Evolutionary conservation across 2,797 vertebrate genomes (phyloP).

Genomic region (Peromyscus aztecus): DNA sequence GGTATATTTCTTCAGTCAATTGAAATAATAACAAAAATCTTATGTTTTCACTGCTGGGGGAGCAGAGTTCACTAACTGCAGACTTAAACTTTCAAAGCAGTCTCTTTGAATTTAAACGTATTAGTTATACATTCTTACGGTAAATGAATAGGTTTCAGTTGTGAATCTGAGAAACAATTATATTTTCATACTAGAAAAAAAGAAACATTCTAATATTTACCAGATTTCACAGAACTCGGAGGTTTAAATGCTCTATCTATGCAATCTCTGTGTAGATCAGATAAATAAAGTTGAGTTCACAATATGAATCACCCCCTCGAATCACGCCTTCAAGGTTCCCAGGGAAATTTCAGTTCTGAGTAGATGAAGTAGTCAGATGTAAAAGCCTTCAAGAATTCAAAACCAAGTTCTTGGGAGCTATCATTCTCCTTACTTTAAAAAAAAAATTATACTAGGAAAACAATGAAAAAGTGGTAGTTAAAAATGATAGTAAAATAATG

Average conservation of each 20-base stretch:
- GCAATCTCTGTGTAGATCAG: neutral
- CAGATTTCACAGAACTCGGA: conserved; percentile 21
- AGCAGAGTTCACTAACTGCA: neutral
- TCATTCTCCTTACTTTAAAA: conserved; percentile 2
- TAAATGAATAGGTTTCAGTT: conserved; percentile 41
- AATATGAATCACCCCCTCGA: conserved; percentile 32
- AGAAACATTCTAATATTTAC: neutral
- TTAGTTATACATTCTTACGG: neutral
- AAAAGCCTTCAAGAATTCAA: conserved; percentile 62
- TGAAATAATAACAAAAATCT: neutral
- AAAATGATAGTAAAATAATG: conserved; percentile 45
- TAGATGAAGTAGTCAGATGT: conserved; percentile 51
- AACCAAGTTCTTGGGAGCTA: conserved; percentile 49
- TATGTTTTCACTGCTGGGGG: neutral
- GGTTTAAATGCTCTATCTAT: neutral
- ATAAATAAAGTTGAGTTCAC: conserved; percentile 53
- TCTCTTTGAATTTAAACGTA: conserved; percentile 4
- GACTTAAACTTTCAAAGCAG: conserved; percentile 33
- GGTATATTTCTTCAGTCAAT: conserved; percentile 7
- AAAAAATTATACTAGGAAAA: conserved; percentile 37
- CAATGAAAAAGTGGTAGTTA: conserved; percentile 19
- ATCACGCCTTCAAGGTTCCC: neutral
- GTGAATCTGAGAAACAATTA: neutral
- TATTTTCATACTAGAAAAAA: conserved; percentile 36
- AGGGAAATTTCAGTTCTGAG: conserved; percentile 35